phyloP scores from a whole-genome alignment of 35 echinoderm and acorn worm species.

The Lytechinus pictus region DNA sequence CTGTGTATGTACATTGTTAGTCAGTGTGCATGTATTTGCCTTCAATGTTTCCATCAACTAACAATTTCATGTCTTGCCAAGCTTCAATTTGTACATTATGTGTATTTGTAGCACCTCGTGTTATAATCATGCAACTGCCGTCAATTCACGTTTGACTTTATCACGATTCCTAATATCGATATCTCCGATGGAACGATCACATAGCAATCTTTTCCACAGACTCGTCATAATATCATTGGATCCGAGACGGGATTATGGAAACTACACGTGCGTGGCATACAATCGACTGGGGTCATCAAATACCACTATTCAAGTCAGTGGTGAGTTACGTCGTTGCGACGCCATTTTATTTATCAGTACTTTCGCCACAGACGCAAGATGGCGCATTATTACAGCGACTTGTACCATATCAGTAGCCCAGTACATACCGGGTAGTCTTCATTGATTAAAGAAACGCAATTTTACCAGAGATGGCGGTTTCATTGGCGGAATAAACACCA shows the following conservation, averaged over 20 bases:
- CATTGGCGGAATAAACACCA: too few relatives aligned
- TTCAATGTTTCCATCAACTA: not conserved
- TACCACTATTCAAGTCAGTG: constrained; percentile 23
- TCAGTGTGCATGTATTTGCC: not conserved
- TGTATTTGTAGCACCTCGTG: not conserved
- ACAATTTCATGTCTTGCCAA: not conserved
- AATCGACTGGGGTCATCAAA: not conserved
- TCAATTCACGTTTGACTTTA: not conserved
- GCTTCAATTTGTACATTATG: not conserved
- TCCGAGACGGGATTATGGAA: constrained; percentile 4
- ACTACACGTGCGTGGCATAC: constrained; percentile 22
- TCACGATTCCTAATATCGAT: not conserved
- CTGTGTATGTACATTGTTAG: not conserved
- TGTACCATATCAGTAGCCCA: too few relatives aligned
- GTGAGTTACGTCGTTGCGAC: not conserved
- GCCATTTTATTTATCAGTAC: too few relatives aligned
- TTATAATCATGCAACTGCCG: not conserved
- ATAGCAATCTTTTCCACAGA: not conserved
- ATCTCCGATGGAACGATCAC: not conserved
- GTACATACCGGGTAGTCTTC: too few relatives aligned
- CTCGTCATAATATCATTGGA: constrained; percentile 24
- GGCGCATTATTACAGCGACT: too few relatives aligned
- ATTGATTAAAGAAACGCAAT: too few relatives aligned
- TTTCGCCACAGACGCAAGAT: too few relatives aligned
- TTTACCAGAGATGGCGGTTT: too few relatives aligned